Conservation (phyloP, 2,113 vertebrate species). For the Anoplopoma fimbria region DNA sequence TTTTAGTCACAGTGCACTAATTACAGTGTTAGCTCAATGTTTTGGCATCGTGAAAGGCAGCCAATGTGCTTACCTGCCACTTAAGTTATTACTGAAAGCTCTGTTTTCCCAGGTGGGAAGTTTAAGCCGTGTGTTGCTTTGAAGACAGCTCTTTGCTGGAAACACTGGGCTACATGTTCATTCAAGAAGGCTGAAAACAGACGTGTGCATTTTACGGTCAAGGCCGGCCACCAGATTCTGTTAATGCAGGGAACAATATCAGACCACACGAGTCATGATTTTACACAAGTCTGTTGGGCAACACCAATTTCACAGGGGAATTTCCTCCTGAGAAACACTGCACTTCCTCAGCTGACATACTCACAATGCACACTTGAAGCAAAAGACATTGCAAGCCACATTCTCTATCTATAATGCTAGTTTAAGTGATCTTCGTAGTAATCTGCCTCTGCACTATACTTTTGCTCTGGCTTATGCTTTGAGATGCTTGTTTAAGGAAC, state of each 20-base stretch:
- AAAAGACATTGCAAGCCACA: background rate
- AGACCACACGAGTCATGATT: background rate
- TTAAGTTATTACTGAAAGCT: slow-evolving; percentile 63
- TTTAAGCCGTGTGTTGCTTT: background rate
- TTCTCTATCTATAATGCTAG: background rate
- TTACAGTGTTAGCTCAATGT: background rate
- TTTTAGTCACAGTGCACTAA: background rate
- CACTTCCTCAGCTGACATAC: background rate
- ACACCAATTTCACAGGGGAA: background rate
- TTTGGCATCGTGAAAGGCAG: slow-evolving; percentile 5
- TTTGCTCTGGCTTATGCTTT: no score
- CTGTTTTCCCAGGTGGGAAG: slow-evolving; percentile 18
- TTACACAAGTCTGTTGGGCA: background rate
- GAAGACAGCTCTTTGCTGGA: slow-evolving; percentile 5
- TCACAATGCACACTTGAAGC: background rate
- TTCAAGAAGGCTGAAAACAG: background rate
- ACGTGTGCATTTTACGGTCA: background rate
- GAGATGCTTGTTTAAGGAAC: no score
- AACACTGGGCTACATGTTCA: background rate
- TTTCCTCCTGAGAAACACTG: background rate
- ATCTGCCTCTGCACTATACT: no score
- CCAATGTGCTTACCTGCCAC: slow-evolving; percentile 51
- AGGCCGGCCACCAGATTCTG: background rate
- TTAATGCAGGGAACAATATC: background rate
- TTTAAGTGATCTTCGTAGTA: background rate